Evolutionary conservation across 2,888 invertebrate genomes (phyloP).

Genomic region (Fabriciana adippe): DNA sequence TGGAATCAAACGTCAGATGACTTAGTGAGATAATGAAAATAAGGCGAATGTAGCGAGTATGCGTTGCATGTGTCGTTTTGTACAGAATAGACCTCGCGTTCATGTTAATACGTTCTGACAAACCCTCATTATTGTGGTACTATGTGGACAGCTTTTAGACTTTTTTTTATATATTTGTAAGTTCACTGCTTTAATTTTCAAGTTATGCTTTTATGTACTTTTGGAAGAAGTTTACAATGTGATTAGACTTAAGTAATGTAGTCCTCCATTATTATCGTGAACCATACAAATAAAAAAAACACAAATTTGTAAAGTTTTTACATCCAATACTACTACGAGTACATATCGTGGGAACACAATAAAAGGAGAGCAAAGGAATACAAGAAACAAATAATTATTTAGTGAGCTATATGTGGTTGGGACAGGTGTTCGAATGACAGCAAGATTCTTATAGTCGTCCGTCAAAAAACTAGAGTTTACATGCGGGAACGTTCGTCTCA

Average conservation of each 20-base stretch:
- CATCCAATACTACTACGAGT: slow-evolving; percentile 13
- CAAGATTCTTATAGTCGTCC: slow-evolving; percentile 58
- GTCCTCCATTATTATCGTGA: neutral
- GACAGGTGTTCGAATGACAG: slow-evolving; percentile 63
- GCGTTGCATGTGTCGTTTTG: slow-evolving; percentile 12
- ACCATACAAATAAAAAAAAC: neutral
- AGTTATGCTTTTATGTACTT: too few species aligned
- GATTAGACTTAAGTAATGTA: neutral
- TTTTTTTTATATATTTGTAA: neutral
- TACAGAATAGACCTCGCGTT: slow-evolving; percentile 6
- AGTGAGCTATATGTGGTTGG: slow-evolving; percentile 42
- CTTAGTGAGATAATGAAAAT: slow-evolving; percentile 35
- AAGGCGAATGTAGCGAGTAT: slow-evolving; percentile 26
- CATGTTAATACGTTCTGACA: slow-evolving; percentile 12
- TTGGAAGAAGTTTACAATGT: neutral
- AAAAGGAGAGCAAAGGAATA: slow-evolving; percentile 39
- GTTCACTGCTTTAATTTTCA: neutral
- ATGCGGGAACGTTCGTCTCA: slow-evolving; percentile 54
- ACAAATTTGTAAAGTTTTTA: slow-evolving; percentile 3
- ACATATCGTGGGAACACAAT: slow-evolving; percentile 40
- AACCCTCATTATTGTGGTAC: neutral
- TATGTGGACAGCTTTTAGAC: neutral
- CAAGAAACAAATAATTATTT: slow-evolving; percentile 43
- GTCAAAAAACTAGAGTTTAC: slow-evolving; percentile 69
- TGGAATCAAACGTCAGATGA: slow-evolving; percentile 34